Evolutionary conservation across 2,888 invertebrate genomes (phyloP).

Genomic region (Dexiosoma caninum): DNA sequence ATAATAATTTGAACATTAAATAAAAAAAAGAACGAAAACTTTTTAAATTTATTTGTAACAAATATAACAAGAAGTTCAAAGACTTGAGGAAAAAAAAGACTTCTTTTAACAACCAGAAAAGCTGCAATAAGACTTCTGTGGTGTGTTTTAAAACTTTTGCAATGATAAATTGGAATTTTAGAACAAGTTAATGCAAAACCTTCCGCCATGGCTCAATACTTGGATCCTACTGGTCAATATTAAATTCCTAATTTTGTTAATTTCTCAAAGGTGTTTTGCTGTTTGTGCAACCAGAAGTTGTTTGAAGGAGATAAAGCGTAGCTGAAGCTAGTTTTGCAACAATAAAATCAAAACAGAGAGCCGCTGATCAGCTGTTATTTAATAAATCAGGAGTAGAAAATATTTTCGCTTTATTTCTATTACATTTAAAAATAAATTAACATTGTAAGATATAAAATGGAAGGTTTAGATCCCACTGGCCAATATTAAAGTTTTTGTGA

Average conservation of each 20-base stretch:
- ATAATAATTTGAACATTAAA: slow-evolving; percentile 16
- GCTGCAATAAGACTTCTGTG: not conserved
- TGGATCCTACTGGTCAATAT: slow-evolving; percentile 78
- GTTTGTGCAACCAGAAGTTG: not conserved
- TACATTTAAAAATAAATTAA: not conserved
- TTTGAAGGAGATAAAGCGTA: slow-evolving; percentile 30
- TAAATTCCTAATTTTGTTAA: slow-evolving; percentile 56
- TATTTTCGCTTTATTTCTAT: not conserved
- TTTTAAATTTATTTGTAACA: slow-evolving; percentile 30
- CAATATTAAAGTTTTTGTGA: slow-evolving; percentile 71
- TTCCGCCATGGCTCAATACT: slow-evolving; percentile 72
- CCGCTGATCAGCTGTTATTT: slow-evolving; percentile 48
- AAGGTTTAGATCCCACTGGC: slow-evolving; percentile 76
- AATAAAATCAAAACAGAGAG: slow-evolving; percentile 55
- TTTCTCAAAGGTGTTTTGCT: slow-evolving; percentile 19
- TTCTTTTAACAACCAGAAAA: not conserved
- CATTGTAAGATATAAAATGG: slow-evolving; percentile 67
- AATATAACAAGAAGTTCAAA: slow-evolving; percentile 68
- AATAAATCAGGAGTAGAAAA: slow-evolving; percentile 17
- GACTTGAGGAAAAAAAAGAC: slow-evolving; percentile 39
- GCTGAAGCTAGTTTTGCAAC: not conserved
- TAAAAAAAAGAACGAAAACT: too few species aligned
- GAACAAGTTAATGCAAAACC: slow-evolving; percentile 51
- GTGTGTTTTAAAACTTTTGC: slow-evolving; percentile 60
- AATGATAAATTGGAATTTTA: slow-evolving; percentile 20